Evolutionary conservation across 2,113 vertebrate species (phyloP).

Genomic region (Phyllostomus discolor): DNA sequence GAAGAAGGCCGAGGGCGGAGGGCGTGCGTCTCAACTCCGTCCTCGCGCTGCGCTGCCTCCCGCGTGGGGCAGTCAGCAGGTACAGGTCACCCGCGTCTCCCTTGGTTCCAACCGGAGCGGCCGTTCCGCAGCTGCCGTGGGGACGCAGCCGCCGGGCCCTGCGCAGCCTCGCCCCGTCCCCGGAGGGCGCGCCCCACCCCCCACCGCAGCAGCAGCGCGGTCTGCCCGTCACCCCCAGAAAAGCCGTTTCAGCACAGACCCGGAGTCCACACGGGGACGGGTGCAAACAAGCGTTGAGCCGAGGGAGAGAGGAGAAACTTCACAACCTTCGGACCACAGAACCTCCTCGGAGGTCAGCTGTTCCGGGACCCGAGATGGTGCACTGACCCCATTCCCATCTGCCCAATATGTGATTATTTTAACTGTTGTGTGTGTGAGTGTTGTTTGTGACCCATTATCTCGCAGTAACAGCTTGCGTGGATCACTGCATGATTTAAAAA

Average conservation of each 20-base stretch:
- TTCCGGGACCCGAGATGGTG: constrained; percentile 20
- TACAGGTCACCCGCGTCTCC: background rate
- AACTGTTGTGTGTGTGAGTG: constrained; percentile 56
- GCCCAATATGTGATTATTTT: constrained; percentile 61
- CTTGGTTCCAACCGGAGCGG: constrained; percentile 26
- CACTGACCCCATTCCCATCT: constrained; percentile 57
- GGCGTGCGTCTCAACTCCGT: background rate
- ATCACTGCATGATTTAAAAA: constrained; percentile 68
- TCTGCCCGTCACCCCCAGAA: constrained; percentile 24
- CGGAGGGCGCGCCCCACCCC: background rate
- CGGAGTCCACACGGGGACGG: constrained; percentile 12
- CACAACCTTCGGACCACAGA: constrained; percentile 42
- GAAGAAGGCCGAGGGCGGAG: background rate
- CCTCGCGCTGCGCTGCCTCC: background rate
- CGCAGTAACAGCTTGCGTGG: constrained; percentile 59
- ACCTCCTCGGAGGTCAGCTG: constrained; percentile 55
- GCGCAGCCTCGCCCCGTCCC: background rate
- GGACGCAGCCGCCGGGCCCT: no score
- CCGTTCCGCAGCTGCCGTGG: background rate
- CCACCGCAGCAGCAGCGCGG: background rate
- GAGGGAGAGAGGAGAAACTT: constrained; percentile 39
- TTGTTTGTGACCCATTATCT: constrained; percentile 68
- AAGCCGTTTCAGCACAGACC: constrained; percentile 54
- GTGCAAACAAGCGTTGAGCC: constrained; percentile 51
- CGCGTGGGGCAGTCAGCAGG: background rate